Conservation (phyloP, 2,888 invertebrate species). For the Polydrusus cervinus region DNA sequence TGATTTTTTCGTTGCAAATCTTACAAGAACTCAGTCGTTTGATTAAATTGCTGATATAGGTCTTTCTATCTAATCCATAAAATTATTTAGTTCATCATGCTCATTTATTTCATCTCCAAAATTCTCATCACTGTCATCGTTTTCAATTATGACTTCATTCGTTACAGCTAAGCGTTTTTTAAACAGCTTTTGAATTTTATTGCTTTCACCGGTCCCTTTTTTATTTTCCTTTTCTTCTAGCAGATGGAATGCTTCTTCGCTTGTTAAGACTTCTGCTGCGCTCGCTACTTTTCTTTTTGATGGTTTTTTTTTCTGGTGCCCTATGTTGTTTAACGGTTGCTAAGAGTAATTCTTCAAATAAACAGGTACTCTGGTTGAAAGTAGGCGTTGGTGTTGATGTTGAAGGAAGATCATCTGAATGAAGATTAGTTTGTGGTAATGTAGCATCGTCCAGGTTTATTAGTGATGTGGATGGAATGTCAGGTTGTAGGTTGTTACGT, state of each 20-base stretch:
- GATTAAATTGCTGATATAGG: neutral
- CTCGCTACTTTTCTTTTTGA: neutral
- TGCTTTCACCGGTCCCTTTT: neutral
- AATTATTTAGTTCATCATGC: neutral
- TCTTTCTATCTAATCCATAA: neutral
- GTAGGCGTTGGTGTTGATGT: no score
- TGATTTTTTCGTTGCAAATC: no score
- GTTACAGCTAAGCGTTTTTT: neutral
- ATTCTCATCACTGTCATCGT: neutral
- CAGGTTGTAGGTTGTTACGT: no score
- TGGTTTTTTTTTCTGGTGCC: neutral
- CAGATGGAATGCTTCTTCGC: neutral
- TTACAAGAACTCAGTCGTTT: neutral
- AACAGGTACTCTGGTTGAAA: neutral
- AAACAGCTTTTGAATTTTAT: neutral
- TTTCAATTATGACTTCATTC: neutral
- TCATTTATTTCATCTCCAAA: neutral
- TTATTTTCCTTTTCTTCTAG: neutral
- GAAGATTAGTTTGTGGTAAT: no score
- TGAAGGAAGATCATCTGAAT: no score
- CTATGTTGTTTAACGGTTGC: neutral
- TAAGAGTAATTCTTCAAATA: neutral
- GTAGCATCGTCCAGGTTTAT: no score
- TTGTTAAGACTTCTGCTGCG: neutral
- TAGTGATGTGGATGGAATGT: no score